Conservation (phyloP, 2,113 vertebrate genomes). For the Dipodomys ordii region DNA sequence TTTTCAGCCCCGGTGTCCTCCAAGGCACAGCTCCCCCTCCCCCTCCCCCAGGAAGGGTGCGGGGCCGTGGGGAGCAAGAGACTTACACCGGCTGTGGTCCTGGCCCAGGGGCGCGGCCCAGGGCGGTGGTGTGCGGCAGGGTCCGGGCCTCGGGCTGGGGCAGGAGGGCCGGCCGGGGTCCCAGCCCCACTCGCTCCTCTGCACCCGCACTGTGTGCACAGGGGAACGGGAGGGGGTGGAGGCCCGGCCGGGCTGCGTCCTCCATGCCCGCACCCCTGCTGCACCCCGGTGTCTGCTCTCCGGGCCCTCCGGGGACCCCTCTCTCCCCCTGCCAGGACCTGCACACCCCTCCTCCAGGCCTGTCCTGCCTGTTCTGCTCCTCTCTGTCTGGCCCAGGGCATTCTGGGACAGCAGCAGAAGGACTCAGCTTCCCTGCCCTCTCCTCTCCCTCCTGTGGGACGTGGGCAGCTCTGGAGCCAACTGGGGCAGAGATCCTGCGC, state of each 20-base stretch:
- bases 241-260: background rate
- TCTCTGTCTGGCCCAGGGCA: too few relatives aligned
- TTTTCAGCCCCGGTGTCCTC: too few relatives aligned
- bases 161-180: conserved; percentile 94
- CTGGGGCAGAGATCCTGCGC: background rate
- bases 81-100: conserved; percentile 94
- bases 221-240: background rate
- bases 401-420: too few relatives aligned
- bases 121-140: conserved; percentile 91
- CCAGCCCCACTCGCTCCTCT: conserved; percentile 96
- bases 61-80: background rate
- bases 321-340: too few relatives aligned
- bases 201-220: conserved; percentile 92
- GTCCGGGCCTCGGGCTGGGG: conserved; percentile 91
- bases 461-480: background rate
- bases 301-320: too few relatives aligned
- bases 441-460: too few relatives aligned
- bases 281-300: background rate
- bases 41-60: background rate
- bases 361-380: too few relatives aligned
- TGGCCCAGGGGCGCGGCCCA: conserved; percentile 92
- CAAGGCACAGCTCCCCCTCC: too few relatives aligned
- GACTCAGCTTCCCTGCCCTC: too few relatives aligned
- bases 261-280: too few relatives aligned
- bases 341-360: background rate